Base-by-base conservation (phyloP, 2,888 invertebrate genomes). In the Trilocha varians region DNA sequence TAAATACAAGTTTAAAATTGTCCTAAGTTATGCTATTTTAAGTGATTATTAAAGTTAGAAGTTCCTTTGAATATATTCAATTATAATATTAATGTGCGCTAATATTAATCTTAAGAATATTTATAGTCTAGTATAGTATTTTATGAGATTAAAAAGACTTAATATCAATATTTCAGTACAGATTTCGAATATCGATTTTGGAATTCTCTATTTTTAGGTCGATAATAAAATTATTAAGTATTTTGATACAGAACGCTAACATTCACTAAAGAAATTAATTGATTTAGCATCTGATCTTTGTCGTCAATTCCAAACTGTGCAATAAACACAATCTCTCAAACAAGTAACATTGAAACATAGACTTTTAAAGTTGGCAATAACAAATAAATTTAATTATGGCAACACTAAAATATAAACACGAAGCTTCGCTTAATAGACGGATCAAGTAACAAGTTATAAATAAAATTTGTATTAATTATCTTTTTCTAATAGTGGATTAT, bases 401-500 rank as follows among this genome's bases (percentile, higher is more conserved):
- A 35, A 34, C 46, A 40, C 37, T 14, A 41, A 35, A 38, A 25
- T 25, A 9, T 2, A 25, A 25, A 25, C 25, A 25, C 6, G 8
- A 25, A 25, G 25, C 25, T 25, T 25, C 11, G 25, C 25, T 25
- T 25, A 6, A 25, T 11, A 11, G 25, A 25, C 11, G 8, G 5
- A 3, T 25, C 25, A 25, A 3, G 6, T 9, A 25, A 25, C 25
- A 25, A 37, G 25, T 9, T 11, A 25, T 25, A 25, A 25, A 25
- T 25, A 9, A 25, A 9, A 9, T 25, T 25, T 9, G 40, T 38
- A 33, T 41, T 59, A 65, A 4, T 56, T 41, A 11, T 66, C 66
- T 37, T 62, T 65, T 3, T 52, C 46, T 9, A 49, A 46, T 16
- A 57, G 59, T 1, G 56, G 11, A 25, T 25, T 6, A 25, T 25